phyloP scores from a whole-genome alignment of 2,113 vertebrate species.

The Cyrtonyx montezumae region DNA sequence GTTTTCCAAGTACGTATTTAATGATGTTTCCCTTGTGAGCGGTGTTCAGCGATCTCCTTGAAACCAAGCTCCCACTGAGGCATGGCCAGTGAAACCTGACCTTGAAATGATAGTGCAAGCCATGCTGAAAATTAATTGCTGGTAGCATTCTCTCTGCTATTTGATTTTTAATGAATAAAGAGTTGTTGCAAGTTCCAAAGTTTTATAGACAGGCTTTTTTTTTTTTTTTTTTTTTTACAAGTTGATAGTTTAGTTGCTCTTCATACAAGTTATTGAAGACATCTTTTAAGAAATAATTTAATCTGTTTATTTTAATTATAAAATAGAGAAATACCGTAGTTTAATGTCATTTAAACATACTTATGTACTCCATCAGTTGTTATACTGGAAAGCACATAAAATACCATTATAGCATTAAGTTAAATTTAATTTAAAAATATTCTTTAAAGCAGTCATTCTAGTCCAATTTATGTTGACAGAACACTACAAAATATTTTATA shows the following conservation, averaged over 20 bases:
- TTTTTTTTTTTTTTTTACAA: background rate
- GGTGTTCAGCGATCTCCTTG: background rate
- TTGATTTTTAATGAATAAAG: constrained; percentile 45
- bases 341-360: background rate
- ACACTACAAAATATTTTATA: constrained; percentile 31
- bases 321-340: background rate
- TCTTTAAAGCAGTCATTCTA: constrained; percentile 9
- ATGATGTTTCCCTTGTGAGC: background rate
- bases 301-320: background rate
- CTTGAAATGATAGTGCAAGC: constrained; percentile 48
- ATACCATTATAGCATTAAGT: background rate
- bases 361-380: constrained; percentile 13
- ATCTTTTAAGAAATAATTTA: background rate
- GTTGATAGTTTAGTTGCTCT: background rate
- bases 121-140: background rate
- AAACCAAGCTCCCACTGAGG: constrained; percentile 35
- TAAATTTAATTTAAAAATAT: constrained; percentile 46
- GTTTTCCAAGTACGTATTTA: background rate
- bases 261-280: background rate
- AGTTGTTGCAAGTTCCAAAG: background rate
- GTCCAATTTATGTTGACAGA: constrained; percentile 62
- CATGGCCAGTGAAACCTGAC: constrained; percentile 47
- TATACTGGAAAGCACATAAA: constrained; percentile 19
- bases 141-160: background rate
- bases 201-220: background rate